These are phyloP conservation scores for Calyptomena viridis DNA, from an alignment of 2,113 vertebrate species.

Conservation along the genomic window DNA sequence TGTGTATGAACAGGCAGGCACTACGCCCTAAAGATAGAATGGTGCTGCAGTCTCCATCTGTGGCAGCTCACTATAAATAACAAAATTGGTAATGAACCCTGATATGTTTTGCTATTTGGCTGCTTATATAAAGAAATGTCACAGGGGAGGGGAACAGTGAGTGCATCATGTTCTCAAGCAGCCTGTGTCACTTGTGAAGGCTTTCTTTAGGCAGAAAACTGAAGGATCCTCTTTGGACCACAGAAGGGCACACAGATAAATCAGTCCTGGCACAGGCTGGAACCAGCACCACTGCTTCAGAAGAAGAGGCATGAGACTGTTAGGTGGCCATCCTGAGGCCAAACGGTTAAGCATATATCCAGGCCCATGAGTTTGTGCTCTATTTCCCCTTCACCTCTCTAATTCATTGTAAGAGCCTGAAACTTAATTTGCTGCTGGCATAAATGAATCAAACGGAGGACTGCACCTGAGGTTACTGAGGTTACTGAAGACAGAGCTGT, in stretches of 20 bases:
- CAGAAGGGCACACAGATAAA: not conserved
- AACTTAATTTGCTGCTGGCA: not conserved
- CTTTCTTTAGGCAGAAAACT: not conserved
- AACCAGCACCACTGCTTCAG: not conserved
- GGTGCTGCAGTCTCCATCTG: conserved; percentile 39
- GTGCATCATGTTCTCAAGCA: not conserved
- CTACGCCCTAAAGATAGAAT: conserved; percentile 47
- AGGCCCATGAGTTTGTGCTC: not conserved
- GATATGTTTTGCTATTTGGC: not conserved
- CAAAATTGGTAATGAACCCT: conserved; percentile 27
- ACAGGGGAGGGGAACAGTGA: not conserved
- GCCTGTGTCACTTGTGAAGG: not conserved
- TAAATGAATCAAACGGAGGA: not conserved
- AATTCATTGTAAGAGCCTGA: not conserved
- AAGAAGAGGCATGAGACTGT: not conserved
- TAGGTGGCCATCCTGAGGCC: not conserved
- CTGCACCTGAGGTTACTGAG: not conserved
- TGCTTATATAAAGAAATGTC: conserved; percentile 32
- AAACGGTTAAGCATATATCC: not conserved
- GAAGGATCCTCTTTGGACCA: not conserved
- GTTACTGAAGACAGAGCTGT: not conserved
- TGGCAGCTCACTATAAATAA: conserved; percentile 51
- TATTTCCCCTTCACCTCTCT: not conserved
- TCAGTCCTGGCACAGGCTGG: not conserved
- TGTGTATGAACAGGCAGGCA: not conserved